phyloP scores from a whole-genome alignment of 1,140 invertebrate genomes.

The Trachymyrmex septentrionalis region DNA sequence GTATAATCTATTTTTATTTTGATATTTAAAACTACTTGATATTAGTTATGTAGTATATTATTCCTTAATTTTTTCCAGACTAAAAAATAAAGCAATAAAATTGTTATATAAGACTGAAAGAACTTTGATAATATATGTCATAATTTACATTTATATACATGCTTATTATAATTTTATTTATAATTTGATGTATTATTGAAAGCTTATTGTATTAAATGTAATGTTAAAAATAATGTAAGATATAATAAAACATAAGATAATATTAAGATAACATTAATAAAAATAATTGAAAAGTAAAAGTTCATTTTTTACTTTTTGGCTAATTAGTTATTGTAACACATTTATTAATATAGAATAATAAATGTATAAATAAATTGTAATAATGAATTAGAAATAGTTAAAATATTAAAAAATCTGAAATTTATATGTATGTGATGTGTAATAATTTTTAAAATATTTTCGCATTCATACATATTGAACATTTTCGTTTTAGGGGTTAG shows the following conservation, averaged over 20 bases:
- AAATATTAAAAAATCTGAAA: neutral
- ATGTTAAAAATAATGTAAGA: neutral
- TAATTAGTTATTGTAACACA: constrained; percentile 2
- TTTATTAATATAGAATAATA: neutral
- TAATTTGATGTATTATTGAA: neutral
- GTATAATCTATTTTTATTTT: neutral
- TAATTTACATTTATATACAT: neutral
- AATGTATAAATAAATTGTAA: constrained; percentile 7
- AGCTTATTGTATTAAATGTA: neutral
- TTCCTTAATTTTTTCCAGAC: neutral
- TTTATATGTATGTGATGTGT: neutral
- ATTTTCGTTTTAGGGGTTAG: constrained; percentile 93
- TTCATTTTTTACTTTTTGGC: neutral
- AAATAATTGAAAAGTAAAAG: neutral
- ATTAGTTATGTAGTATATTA: neutral
- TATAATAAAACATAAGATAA: neutral
- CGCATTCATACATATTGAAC: constrained; percentile 12
- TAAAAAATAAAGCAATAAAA: neutral
- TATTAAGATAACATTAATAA: neutral
- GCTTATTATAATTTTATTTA: neutral
- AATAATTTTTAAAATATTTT: neutral
- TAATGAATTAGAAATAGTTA: neutral
- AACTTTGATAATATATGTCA: neutral
- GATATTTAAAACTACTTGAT: neutral
- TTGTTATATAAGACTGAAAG: neutral